Evolutionary conservation across 2,113 vertebrate genomes (phyloP).

Genomic region (Mus spicilegus): DNA sequence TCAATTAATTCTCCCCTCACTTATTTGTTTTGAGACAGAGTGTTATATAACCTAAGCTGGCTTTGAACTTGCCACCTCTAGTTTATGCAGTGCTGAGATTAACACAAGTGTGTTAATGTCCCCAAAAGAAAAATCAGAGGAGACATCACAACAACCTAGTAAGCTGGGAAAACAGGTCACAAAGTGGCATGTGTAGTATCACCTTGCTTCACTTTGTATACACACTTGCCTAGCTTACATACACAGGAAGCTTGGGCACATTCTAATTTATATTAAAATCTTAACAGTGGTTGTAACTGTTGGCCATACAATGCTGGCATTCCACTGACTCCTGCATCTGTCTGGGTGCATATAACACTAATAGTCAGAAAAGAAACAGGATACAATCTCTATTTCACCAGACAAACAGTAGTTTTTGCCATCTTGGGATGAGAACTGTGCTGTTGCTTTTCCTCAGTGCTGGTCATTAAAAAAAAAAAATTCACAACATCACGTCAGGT

Average conservation of each 20-base stretch:
- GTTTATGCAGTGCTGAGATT: neutral
- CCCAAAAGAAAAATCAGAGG: neutral
- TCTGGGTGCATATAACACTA: neutral
- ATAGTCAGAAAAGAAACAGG: neutral
- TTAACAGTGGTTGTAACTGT: neutral
- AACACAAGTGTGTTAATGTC: neutral
- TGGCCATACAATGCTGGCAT: neutral
- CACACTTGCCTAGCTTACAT: neutral
- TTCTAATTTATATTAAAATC: neutral
- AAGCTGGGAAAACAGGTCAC: neutral
- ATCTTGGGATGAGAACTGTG: too few species aligned
- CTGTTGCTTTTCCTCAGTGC: neutral
- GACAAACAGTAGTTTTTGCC: neutral
- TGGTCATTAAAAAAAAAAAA: neutral
- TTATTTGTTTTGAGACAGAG: neutral
- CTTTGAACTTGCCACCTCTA: neutral
- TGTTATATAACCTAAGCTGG: too few species aligned
- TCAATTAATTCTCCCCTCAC: neutral
- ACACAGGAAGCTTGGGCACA: neutral
- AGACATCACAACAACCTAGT: neutral
- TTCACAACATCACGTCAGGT: neutral
- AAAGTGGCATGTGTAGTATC: neutral
- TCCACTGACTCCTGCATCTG: neutral
- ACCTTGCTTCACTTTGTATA: neutral
- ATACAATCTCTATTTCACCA: neutral